These are phyloP conservation scores for Graptemys geographica DNA, from an alignment of 2,797 vertebrate species.

Conservation along the genomic window DNA sequence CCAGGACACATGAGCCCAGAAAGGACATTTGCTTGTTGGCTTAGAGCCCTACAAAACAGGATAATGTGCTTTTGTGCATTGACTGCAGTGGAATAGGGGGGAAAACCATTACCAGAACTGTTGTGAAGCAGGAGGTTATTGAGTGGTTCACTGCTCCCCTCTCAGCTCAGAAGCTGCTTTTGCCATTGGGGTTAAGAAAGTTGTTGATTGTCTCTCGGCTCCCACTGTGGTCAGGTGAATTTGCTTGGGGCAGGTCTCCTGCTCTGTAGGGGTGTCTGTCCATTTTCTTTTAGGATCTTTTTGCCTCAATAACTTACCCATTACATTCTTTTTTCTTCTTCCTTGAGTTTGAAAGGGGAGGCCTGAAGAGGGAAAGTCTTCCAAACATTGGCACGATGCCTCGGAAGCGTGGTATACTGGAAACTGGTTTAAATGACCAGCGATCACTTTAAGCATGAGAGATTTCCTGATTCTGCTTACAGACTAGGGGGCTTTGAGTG, in stretches of 20 bases:
- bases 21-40: rapidly evolving
- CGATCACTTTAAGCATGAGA: background rate
- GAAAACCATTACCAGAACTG: background rate
- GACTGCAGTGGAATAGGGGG: background rate
- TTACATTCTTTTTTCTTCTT: background rate
- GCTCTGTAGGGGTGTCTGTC: background rate
- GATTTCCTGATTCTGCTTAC: background rate
- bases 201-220: background rate
- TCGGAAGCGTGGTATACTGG: rapidly evolving
- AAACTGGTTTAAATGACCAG: background rate
- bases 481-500: background rate
- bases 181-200: background rate
- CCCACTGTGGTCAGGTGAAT: rapidly evolving
- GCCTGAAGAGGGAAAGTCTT: rapidly evolving
- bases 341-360: rapidly evolving
- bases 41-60: rapidly evolving
- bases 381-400: background rate
- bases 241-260: background rate
- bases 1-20: background rate
- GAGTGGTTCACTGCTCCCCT: rapidly evolving
- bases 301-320: background rate
- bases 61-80: rapidly evolving
- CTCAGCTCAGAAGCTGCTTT: rapidly evolving
- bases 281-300: background rate
- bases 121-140: rapidly evolving